These are phyloP conservation scores for Intellagama lesueurii DNA, from an alignment of 2,797 vertebrate species.

Conservation along the genomic window DNA sequence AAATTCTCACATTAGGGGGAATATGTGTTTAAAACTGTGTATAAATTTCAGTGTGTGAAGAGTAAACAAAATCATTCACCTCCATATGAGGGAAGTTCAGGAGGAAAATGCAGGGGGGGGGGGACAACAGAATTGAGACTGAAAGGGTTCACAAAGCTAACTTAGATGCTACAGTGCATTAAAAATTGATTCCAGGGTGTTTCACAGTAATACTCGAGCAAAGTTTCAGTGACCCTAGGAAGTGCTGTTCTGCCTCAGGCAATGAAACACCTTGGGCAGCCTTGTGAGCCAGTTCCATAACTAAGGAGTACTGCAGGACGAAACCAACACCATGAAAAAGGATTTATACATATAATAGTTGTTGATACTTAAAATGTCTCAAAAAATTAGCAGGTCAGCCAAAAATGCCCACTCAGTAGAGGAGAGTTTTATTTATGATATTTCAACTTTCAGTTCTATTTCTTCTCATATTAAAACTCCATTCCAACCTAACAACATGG, in stretches of 20 bases:
- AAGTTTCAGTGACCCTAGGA: no score
- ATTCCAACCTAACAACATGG: slow-evolving; percentile 23
- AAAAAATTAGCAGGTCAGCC: slow-evolving; percentile 28
- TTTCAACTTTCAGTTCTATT: slow-evolving; percentile 54
- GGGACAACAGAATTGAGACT: no score
- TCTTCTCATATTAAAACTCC: slow-evolving; percentile 43
- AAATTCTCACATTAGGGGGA: no score
- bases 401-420: slow-evolving; percentile 14
- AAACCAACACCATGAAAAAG: slow-evolving; percentile 17
- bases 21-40: no score
- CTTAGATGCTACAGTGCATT: no score
- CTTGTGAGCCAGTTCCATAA: slow-evolving; percentile 30
- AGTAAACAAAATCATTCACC: no score
- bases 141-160: no score
- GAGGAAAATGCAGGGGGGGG: no score
- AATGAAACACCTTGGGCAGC: background rate
- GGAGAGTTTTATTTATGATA: slow-evolving; percentile 52
- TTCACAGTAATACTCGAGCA: no score
- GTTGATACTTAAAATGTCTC: slow-evolving; percentile 28
- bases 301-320: background rate
- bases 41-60: no score
- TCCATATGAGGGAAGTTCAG: no score
- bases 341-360: slow-evolving; percentile 16
- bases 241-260: background rate
- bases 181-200: no score